Conservation (phyloP, 2,113 vertebrate genomes). For the Anolis sagrei region DNA sequence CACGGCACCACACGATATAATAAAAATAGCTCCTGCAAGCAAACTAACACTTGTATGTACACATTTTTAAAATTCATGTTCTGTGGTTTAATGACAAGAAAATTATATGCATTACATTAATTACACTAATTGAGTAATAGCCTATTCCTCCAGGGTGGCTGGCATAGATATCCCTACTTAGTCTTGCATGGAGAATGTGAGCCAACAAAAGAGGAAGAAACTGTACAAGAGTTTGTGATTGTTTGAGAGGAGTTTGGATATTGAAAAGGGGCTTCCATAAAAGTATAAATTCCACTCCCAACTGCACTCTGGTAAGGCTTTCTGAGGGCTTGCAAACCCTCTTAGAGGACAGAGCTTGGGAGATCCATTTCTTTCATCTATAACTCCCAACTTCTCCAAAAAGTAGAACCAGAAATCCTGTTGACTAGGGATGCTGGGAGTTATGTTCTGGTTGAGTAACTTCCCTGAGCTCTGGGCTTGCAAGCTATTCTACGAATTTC, state of each 20-base stretch:
- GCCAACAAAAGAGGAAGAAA: not conserved
- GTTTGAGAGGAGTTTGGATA: not conserved
- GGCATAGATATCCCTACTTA: slow-evolving; percentile 12
- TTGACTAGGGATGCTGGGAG: no score
- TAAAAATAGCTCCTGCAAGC: slow-evolving; percentile 69
- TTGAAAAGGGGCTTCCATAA: not conserved
- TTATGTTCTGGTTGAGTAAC: no score
- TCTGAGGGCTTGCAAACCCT: not conserved
- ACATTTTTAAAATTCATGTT: slow-evolving; percentile 74
- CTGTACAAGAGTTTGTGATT: no score
- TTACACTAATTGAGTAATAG: slow-evolving; percentile 46
- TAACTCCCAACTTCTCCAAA: no score
- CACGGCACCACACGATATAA: slow-evolving; percentile 63
- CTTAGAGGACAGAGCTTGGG: no score
- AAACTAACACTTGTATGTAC: slow-evolving; percentile 69
- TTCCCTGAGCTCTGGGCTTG: no score
- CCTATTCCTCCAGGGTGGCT: slow-evolving; percentile 13
- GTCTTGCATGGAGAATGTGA: not conserved
- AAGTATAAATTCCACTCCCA: not conserved
- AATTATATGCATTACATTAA: slow-evolving; percentile 29
- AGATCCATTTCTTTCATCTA: no score
- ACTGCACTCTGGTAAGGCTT: slow-evolving; percentile 20
- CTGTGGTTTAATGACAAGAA: slow-evolving; percentile 71
- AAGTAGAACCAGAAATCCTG: no score
- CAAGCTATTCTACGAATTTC: not conserved